Conservation (phyloP, 2,113 vertebrate species). For the Panthera uncia region DNA sequence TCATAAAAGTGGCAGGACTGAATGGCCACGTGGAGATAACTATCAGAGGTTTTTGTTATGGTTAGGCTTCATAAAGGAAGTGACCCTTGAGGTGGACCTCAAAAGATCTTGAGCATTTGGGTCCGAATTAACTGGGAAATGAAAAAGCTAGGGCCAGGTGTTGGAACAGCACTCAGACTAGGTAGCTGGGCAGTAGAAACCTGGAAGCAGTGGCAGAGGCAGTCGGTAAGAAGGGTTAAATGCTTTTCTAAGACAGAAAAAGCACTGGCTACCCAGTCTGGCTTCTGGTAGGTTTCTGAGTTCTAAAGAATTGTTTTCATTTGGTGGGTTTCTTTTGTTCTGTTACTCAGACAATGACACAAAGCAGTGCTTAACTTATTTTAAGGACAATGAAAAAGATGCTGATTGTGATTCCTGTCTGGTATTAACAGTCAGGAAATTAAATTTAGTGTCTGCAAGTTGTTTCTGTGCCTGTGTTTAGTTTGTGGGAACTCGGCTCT, state of each 20-base stretch:
- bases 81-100: neutral
- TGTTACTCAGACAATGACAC: neutral
- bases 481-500: neutral
- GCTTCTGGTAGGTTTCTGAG: neutral
- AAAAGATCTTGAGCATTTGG: neutral
- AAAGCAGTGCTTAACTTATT: neutral
- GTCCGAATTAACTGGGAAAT: neutral
- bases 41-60: neutral
- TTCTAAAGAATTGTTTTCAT: neutral
- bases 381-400: neutral
- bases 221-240: neutral
- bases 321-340: neutral
- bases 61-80: neutral
- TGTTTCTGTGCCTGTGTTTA: neutral
- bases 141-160: neutral
- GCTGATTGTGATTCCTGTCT: constrained; percentile 3
- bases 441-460: neutral
- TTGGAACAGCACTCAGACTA: neutral
- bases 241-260: neutral
- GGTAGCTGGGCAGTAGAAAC: neutral
- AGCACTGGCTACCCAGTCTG: neutral
- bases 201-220: neutral
- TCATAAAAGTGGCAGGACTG: neutral
- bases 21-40: neutral
- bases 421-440: neutral